A percentile compares a stretch with the other conserved stretches of the same genome.
Conservation (phyloP, 2,888 invertebrate genomes). For the Ennomos quercinarius region DNA sequence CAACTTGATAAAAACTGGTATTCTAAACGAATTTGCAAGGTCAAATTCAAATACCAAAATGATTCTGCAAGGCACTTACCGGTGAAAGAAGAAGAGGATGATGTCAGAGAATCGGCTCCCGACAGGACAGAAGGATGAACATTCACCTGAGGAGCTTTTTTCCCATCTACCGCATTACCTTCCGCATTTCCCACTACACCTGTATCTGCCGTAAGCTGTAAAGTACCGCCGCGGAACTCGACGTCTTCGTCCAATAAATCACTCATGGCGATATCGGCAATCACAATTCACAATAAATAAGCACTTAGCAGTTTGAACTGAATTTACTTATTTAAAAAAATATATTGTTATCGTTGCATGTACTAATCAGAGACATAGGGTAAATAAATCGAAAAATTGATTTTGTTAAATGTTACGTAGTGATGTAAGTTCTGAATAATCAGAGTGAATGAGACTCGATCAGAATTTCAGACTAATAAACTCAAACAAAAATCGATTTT, state of each 20-base stretch:
- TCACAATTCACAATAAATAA: neutral
- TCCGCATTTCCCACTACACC: slow-evolving; percentile 50
- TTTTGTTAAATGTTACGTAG: too few species aligned
- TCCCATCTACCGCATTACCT: slow-evolving; percentile 53
- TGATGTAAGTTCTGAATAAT: too few species aligned
- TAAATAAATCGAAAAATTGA: too few species aligned
- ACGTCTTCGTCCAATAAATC: slow-evolving; percentile 83
- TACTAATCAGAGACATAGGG: too few species aligned
- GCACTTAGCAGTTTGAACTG: too few species aligned
- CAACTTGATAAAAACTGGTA: too few species aligned
- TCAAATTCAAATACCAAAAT: slow-evolving; percentile 2
- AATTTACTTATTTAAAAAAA: too few species aligned
- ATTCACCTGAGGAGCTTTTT: slow-evolving; percentile 56
- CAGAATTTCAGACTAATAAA: too few species aligned
- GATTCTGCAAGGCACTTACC: slow-evolving; percentile 51
- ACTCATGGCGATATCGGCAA: slow-evolving; percentile 56
- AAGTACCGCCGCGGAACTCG: slow-evolving; percentile 85
- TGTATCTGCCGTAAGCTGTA: slow-evolving; percentile 72
- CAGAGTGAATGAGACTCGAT: too few species aligned
- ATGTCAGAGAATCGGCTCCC: slow-evolving; percentile 77
- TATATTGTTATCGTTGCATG: too few species aligned
- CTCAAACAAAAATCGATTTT: too few species aligned
- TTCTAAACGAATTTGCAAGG: neutral
- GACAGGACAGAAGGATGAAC: slow-evolving; percentile 76
- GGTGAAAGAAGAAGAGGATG: slow-evolving; percentile 75